These are phyloP conservation scores for Acropora tenuis DNA, from an alignment of 64 coral and sea anemone species.

Conservation along the genomic window DNA sequence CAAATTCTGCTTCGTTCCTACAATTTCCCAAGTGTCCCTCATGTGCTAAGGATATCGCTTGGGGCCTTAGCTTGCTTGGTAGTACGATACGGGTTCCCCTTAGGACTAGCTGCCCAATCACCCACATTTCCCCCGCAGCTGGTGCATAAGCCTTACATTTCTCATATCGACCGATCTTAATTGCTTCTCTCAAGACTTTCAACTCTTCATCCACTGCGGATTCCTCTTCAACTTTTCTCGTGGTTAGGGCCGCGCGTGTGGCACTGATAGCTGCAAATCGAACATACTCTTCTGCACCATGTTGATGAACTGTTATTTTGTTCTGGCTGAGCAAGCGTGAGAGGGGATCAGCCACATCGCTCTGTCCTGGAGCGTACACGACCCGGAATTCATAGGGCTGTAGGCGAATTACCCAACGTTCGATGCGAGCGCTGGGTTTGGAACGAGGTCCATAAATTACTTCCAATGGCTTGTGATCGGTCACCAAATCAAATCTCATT, in stretches of 20 bases:
- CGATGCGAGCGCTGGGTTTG: neutral
- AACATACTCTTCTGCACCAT: no score
- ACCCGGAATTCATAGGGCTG: no score
- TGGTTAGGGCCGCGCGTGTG: conserved; percentile 39
- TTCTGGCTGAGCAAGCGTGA: neutral
- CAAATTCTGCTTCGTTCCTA: no score
- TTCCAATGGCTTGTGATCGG: conserved; percentile 69
- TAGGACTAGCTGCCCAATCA: no score
- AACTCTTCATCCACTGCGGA: no score
- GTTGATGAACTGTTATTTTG: neutral
- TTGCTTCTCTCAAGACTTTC: neutral
- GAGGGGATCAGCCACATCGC: conserved; percentile 6
- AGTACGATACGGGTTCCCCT: conserved; percentile 42
- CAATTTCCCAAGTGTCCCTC: no score
- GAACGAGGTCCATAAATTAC: no score
- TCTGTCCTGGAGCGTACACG: no score
- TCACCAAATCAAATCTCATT: conserved; percentile 38
- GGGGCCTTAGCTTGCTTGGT: conserved; percentile 26
- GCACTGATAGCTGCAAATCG: no score
- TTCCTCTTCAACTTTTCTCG: conserved; percentile 40
- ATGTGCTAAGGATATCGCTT: no score
- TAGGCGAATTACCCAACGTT: conserved; percentile 49
- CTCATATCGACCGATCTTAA: no score
- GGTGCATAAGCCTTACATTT: neutral
- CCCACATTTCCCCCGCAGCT: conserved; percentile 31